These are phyloP conservation scores for Halcyon chelicuti DNA, from an alignment of 2,797 vertebrate species.

Conservation along the genomic window DNA sequence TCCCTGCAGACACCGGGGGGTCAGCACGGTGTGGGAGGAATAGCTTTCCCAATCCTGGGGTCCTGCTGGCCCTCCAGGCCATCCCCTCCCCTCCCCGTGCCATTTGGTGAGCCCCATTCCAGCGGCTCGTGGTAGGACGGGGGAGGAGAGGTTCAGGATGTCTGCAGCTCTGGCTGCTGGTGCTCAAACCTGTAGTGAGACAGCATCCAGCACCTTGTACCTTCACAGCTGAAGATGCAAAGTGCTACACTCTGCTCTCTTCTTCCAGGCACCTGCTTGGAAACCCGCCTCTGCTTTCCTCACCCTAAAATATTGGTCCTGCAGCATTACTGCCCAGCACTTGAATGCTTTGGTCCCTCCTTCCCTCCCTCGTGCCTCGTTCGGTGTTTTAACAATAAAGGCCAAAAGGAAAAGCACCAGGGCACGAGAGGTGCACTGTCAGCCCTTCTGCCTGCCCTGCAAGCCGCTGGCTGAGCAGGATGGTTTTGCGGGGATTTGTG, in stretches of 20 bases:
- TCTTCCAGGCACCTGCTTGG: not conserved
- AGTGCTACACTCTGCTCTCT: not conserved
- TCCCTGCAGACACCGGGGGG: not conserved
- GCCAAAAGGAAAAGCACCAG: not conserved
- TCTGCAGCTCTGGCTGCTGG: not conserved
- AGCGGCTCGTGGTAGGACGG: rapidly evolving
- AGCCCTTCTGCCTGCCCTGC: not conserved
- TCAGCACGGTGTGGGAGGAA: not conserved
- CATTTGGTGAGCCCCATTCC: not conserved
- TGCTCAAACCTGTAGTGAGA: not conserved
- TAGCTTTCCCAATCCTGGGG: not conserved
- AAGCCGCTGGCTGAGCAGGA: not conserved
- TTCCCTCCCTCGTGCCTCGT: not conserved
- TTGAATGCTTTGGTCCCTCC: not conserved
- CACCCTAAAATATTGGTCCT: not conserved
- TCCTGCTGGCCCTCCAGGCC: not conserved
- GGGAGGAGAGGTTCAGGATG: not conserved
- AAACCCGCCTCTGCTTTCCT: not conserved
- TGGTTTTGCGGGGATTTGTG: not conserved
- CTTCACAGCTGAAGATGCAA: not conserved
- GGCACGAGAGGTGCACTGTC: not conserved
- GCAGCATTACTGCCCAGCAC: not conserved
- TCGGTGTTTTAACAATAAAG: not conserved
- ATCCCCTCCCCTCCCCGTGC: not conserved
- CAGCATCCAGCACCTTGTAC: not conserved